Conservation (phyloP, 2,113 vertebrate species). For the Verasper variegatus region DNA sequence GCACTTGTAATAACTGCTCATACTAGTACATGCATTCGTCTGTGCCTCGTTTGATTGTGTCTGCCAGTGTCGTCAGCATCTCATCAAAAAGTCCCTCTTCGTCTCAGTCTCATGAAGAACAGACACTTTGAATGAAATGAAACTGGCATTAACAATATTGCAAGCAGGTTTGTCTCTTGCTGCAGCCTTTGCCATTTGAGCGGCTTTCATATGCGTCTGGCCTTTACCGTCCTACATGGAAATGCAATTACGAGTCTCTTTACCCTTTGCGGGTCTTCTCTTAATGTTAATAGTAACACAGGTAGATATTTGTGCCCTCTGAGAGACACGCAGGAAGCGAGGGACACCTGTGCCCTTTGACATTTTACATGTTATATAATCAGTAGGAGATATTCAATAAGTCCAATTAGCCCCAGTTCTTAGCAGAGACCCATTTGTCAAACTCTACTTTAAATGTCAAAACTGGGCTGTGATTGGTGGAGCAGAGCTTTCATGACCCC, state of each 20-base stretch:
- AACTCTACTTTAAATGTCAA: slow-evolving; percentile 69
- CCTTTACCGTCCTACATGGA: slow-evolving; percentile 67
- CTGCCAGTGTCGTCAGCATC: slow-evolving; percentile 14
- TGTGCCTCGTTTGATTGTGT: background rate
- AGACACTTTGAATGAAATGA: slow-evolving; percentile 51
- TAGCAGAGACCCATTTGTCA: slow-evolving; percentile 64
- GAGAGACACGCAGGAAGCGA: slow-evolving; percentile 8
- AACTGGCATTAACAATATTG: slow-evolving; percentile 58
- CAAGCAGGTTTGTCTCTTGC: slow-evolving; percentile 46
- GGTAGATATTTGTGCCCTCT: slow-evolving; percentile 46
- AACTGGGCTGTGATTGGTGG: slow-evolving; percentile 50
- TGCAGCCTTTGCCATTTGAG: slow-evolving; percentile 56
- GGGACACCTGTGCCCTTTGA: slow-evolving; percentile 48
- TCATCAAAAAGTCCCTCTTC: background rate
- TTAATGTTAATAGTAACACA: slow-evolving; percentile 67
- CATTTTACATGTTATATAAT: slow-evolving; percentile 72
- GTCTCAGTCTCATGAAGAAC: slow-evolving; percentile 45
- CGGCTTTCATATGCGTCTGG: slow-evolving; percentile 60
- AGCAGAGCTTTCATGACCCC: slow-evolving; percentile 39
- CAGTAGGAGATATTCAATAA: slow-evolving; percentile 50
- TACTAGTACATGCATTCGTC: background rate
- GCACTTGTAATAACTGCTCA: background rate
- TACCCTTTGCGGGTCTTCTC: slow-evolving; percentile 69
- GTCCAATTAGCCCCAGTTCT: slow-evolving; percentile 60
- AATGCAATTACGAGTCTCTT: slow-evolving; percentile 65